Conservation (phyloP, 1,140 invertebrate genomes). For the Neodiprion virginianus region DNA sequence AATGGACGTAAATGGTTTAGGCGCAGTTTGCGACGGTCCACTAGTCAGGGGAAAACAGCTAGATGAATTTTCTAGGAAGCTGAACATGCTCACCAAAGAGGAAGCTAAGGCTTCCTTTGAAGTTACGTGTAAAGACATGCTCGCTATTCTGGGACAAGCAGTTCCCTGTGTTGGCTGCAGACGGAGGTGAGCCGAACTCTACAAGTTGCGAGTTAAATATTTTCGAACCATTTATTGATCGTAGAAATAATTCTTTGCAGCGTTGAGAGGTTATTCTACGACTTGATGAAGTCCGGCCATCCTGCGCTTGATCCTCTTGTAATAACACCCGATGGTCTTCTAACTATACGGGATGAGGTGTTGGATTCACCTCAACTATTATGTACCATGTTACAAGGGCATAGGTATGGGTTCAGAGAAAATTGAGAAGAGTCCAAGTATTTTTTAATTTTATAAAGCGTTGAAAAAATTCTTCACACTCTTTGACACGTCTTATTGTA, state of each 20-base stretch:
- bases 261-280: constrained; percentile 85
- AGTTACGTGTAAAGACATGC: constrained; percentile 83
- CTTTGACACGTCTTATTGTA: too few relatives aligned
- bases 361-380: constrained; percentile 78
- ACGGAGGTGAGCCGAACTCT: constrained; percentile 70
- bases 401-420: constrained; percentile 69
- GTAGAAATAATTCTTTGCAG: constrained; percentile 61
- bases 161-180: constrained; percentile 93
- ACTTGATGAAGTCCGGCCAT: constrained; percentile 81
- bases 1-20: constrained; percentile 85
- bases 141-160: constrained; percentile 83
- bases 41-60: constrained; percentile 79
- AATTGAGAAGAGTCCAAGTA: neutral
- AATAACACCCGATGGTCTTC: constrained; percentile 71
- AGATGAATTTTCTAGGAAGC: constrained; percentile 84
- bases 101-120: constrained; percentile 82
- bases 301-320: constrained; percentile 84
- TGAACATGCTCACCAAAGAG: constrained; percentile 75
- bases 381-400: constrained; percentile 83
- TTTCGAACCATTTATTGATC: constrained; percentile 2
- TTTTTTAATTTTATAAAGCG: constrained; percentile 18
- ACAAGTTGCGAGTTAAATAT: too few relatives aligned
- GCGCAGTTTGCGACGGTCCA: constrained; percentile 79
- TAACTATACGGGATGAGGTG: constrained; percentile 80
- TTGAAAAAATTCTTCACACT: constrained; percentile 18